Base-by-base conservation (phyloP, 2,888 invertebrate species). In the Steromphala cineraria region DNA sequence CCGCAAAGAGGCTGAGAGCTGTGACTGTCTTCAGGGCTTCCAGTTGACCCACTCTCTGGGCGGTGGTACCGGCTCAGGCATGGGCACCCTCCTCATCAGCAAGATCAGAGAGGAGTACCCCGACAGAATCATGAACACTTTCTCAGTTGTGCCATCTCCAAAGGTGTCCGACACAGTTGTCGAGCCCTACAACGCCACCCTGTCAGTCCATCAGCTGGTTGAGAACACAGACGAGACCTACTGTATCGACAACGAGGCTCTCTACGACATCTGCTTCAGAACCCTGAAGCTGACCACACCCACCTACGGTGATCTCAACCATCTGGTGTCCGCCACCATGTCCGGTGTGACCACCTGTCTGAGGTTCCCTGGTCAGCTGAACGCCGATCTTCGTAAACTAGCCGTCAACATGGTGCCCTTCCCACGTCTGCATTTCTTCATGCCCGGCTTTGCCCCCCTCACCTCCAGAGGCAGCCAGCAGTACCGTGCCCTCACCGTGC, bases 11-110 rank as follows among this genome's bases (percentile, higher is more conserved):
- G 85, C 88, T 5, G 89, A 89, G 78, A 85, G 85, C 62, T 89
- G 89, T 81, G 89, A 89, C 78, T 89, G 88, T 76, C 80, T 88
- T 3, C 88, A 88, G 78, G 88, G 88, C 36, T 90, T 90, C 83
- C 90, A 90, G 81, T 79, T 90, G 78, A 88, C 88, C 17, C 90
- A 90, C 83, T 97, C 97, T 0, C 94, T 97, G 28, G 97, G 97
- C 0, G 97, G 97, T 5, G 97, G 97, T 21, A 97, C 97, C 0
- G 97, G 97, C 0, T 97, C 97, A 0, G 97, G 97, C 0, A 95
- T 97, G 96, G 97, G 97, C 7, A 97, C 97, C 28, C 62, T 62
- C 24, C 62, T 62, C 62, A 62, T 62, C 62, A 62, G 62, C 28
- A 62, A 62, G 62, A 62, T 62, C 62, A 62, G 62, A 17, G 62